Base-by-base conservation (phyloP, 2,797 vertebrate genomes). In the Distichodus sexfasciatus region DNA sequence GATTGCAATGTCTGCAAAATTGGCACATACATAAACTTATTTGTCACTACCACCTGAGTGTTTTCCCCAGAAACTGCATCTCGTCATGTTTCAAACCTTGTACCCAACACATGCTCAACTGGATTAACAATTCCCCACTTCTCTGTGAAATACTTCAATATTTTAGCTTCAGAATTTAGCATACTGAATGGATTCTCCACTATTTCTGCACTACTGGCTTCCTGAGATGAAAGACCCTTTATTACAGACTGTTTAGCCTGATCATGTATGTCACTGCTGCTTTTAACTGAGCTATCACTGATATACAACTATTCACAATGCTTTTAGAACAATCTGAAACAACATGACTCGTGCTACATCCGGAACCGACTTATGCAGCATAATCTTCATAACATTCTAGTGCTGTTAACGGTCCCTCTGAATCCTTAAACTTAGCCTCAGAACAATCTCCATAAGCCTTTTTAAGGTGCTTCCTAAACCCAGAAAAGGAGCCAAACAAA, bases 151-250 rank as follows among this genome's bases (percentile, higher is more conserved):
- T 46, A 38, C 54, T 47, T 59, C 0, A 54, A 66, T 75, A 0
- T 1, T 58, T 84, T 77, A 2, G 65, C 14, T 63, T 79, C 72
- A 14, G 69, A 81, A 79, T 83, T 77, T 61, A 81, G 64, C 0
- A 10, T 1, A 48, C 58, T 69, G 26, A 79, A 77, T 21, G 68
- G 66, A 6, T 75, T 71, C 72, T 81, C 15, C 15, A 70, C 46
- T 1, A n/a, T 15, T 65, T 68, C 79, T 43, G 15, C 79, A 82
- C 1, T 8, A 50, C 28, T 58, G 35, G 47, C 79, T 43, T 28
- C 62, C 35, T 71, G 58, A 69, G 21, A 55, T 65, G 10, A 10
- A 24, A 48, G 6, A 64, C 66, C 26, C 59, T 17, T 33, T 67
- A 24, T 70, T 65, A 33, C 9, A 33, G 4, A 4, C 31, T 33